Conservation (phyloP, 2,113 vertebrate species). For the Limanda limanda region DNA sequence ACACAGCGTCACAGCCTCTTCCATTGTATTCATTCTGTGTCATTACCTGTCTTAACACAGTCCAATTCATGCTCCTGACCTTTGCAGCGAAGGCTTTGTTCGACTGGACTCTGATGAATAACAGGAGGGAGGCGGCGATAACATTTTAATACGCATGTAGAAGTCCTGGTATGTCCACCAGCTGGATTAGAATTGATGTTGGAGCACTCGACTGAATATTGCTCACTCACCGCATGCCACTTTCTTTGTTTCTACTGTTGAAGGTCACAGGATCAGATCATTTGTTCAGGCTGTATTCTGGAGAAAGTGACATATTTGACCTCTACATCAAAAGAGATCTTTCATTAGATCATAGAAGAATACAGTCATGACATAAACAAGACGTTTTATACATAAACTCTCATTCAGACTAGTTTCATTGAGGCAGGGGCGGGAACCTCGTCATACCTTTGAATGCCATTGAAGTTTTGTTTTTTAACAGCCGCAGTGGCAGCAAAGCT, state of each 20-base stretch:
- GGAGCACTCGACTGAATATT: no score
- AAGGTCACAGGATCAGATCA: constrained; percentile 11
- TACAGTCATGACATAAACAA: no score
- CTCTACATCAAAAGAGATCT: no score
- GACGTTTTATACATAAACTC: no score
- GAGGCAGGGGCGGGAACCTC: no score
- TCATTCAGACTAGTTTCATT: no score
- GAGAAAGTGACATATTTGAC: not conserved
- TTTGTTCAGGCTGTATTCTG: not conserved
- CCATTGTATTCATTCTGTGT: no score
- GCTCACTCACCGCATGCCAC: not conserved
- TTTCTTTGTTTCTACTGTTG: not conserved
- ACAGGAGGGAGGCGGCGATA: not conserved
- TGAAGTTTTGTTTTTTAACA: no score
- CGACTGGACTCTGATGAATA: not conserved
- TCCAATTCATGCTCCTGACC: not conserved
- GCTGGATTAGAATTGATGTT: no score
- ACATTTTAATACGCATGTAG: not conserved
- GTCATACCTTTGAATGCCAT: no score
- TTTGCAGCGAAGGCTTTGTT: not conserved
- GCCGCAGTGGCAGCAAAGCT: no score
- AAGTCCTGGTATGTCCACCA: not conserved
- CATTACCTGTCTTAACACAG: not conserved
- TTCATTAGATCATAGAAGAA: no score
- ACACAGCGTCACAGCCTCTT: not conserved